Base-by-base conservation (phyloP, 2,888 invertebrate species). In the Limnephilus rhombicus region DNA sequence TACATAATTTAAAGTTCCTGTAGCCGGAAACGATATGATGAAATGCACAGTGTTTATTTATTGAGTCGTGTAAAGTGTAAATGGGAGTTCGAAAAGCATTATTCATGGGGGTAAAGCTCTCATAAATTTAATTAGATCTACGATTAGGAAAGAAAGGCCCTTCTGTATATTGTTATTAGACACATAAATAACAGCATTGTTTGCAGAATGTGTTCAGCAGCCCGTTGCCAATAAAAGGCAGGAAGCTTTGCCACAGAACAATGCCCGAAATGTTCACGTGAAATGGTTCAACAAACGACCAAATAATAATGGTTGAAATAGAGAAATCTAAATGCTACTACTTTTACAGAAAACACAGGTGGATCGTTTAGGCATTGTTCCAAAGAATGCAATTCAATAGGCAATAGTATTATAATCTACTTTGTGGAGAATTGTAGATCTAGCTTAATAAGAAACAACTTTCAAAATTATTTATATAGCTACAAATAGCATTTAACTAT, bases 161-260 rank as follows among this genome's bases (percentile, higher is more conserved):
- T 31, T 82, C 68, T 68, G 68, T 68, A 68, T 68, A 68, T 68
- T 24, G 68, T 68, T 68, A 68, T 68, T 68, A 68, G 68, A n/a
- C 68, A 24, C 68, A 90, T 41, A 34, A n/a, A 37, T 53, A 83
- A 85, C 29, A 49, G 31, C 87, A 91, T 89, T 89, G 89, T 91
- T 91, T 88, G 92, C 91, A 82, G 90, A 92, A 88, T 85, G 92
- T 90, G 92, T 45, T 88, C 90, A 92, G 83, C 92, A 68, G 88
- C 12, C 90, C 92, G 92, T 92, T 88, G 82, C 92, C 81, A 90
- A 92, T 91, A 88, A 92, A 92, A 29, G 82, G 68, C 91, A 92
- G 92, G 92, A 92, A 92, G 87, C 83, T 81, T 90, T 89, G 88
- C 91, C 92, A 90, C 80, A 91, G 83, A 91, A 90, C 85, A 89